A percentile compares a stretch with the other conserved stretches of the same genome.
Evolutionary conservation across 92 coral and sea anemone species (phyloP).

Genomic region (Bergia sp.): DNA sequence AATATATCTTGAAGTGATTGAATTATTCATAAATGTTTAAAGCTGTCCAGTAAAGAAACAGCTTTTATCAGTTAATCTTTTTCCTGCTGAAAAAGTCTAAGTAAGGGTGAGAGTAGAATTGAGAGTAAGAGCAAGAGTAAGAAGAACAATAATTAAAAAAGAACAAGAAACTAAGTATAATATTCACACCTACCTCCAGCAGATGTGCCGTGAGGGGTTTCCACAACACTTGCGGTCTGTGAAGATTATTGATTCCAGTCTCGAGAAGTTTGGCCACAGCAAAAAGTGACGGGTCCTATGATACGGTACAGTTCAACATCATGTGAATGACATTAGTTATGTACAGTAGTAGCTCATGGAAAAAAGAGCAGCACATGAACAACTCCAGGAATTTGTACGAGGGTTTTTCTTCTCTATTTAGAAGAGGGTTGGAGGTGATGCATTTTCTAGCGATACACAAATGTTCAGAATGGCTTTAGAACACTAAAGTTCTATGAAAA

Average conservation of each 20-base stretch:
- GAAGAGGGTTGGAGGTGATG: background rate
- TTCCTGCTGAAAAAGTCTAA: no score
- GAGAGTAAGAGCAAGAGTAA: no score
- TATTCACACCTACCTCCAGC: conserved; percentile 71
- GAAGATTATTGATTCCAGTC: conserved; percentile 95
- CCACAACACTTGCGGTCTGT: conserved; percentile 96
- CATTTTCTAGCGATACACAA: no score
- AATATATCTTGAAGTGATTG: no score
- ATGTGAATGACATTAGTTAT: background rate
- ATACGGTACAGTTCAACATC: background rate
- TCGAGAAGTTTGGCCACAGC: conserved; percentile 97
- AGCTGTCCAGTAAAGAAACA: no score
- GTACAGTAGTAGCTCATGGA: background rate
- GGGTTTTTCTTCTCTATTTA: background rate
- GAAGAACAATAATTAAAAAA: background rate
- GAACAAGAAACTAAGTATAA: background rate
- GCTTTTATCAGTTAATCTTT: no score
- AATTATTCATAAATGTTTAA: no score
- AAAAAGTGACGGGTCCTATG: conserved; percentile 95
- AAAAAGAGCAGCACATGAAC: background rate
- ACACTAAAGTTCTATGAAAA: no score
- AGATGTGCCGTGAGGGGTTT: conserved; percentile 98
- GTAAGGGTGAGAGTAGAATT: no score
- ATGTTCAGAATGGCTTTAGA: no score
- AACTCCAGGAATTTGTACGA: no score